Base-by-base conservation (phyloP, 2,113 vertebrate species). In the Sinocyclocheilus grahami region DNA sequence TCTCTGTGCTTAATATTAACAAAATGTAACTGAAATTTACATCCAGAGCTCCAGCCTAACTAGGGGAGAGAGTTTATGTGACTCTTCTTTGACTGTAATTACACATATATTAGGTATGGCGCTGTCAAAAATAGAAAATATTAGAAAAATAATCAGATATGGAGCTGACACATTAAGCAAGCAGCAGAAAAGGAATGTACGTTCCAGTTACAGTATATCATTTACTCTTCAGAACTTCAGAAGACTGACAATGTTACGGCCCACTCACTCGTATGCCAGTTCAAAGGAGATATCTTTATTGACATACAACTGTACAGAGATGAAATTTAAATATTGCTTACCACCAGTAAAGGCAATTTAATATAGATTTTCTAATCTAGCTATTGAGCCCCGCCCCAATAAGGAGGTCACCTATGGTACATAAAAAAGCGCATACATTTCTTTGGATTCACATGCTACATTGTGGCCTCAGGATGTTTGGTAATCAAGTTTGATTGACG, bases 381-480 rank as follows among this genome's bases (percentile, higher is more conserved):
- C 51, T 42, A 53, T 60, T 71, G 30, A 22, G 5, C 37, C 30
- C 48, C 13, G 2, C 30, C 30, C 30, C 30, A 33, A 27, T 72
- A 84, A 37, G 69, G 78, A 83, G 9, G 55, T 78, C 53, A 75
- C 12, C 22, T 37, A 10, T 60, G 72, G 27, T 74, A 65, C 51
- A 69, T 30, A 74, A 48, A 78, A 37, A 3, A 22, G 12, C 12
- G 69, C 71, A 82, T 71, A 74, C 83, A 86, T 76, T 81, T 84
- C 65, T 86, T 86, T 76, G 85, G 81, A 80, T 65, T 69, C 4
- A 84, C 63, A 42, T 18, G 37, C 30, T 53, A 69, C 37, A 77
- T 14, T 69, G 24, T 27, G 33, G 16, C 71, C 53, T 37, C 27
- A 1, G 18, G 12, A 58, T 78, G 27, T 78, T 78, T 58, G 51